These are phyloP conservation scores for Tetramorium simillimum DNA, from an alignment of 1,140 invertebrate genomes.

Conservation along the genomic window DNA sequence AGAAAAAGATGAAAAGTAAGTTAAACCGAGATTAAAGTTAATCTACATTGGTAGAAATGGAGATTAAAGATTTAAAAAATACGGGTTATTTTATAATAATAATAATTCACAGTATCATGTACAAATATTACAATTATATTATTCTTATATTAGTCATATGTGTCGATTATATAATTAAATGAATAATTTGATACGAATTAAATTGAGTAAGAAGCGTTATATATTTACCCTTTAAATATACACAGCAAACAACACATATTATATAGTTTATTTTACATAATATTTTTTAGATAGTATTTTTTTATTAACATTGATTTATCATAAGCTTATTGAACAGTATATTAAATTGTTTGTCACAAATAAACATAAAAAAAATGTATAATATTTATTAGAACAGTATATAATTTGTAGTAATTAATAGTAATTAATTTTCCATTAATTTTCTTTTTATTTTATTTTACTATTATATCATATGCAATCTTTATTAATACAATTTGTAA, in stretches of 20 bases:
- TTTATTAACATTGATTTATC: neutral
- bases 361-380: neutral
- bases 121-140: slow-evolving; percentile 6
- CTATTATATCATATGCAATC: neutral
- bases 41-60: no score
- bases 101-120: neutral
- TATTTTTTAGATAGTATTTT: neutral
- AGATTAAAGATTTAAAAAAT: neutral
- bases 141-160: neutral
- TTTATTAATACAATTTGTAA: neutral
- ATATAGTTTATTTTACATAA: no score
- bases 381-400: neutral
- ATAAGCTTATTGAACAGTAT: neutral
- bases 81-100: neutral
- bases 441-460: neutral
- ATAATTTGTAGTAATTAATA: no score
- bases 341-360: neutral
- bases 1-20: no score
- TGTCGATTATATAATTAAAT: neutral
- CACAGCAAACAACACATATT: neutral
- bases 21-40: no score
- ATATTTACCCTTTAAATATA: neutral
- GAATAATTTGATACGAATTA: neutral
- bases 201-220: neutral
- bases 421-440: neutral